Percentiles rank a stretch among this genome's conserved stretches.
These are phyloP conservation scores for Mesoclemmys tuberculata DNA, from an alignment of 2,113 vertebrate genomes.

Conservation along the genomic window DNA sequence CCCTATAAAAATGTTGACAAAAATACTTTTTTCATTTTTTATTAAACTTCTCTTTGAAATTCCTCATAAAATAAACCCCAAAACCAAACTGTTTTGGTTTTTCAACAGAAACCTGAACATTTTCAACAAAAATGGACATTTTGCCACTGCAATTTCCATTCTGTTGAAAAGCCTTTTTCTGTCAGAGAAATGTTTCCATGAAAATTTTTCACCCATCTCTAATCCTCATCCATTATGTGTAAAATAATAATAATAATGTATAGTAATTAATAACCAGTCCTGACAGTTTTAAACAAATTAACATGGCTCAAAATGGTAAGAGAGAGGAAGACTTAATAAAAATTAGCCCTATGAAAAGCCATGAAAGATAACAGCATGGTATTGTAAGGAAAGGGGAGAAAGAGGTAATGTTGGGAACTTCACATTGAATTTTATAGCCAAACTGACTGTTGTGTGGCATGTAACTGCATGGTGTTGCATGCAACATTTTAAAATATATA, in stretches of 20 bases:
- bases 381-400: not conserved
- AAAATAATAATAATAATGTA: constrained; percentile 22
- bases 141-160: not conserved
- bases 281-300: constrained; percentile 6
- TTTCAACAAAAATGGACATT: not conserved
- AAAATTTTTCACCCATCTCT: not conserved
- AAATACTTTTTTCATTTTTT: not conserved
- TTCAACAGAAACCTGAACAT: not conserved
- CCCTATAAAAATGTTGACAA: not conserved
- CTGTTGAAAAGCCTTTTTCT: not conserved
- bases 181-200: not conserved
- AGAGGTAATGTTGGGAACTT: not conserved
- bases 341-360: not conserved
- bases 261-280: constrained; percentile 15
- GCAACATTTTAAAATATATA: not conserved
- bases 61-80: not conserved
- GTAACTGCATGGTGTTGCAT: not conserved
- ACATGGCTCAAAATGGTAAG: constrained; percentile 23
- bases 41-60: not conserved
- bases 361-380: not conserved
- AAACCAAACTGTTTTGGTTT: not conserved
- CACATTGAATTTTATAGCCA: not conserved
- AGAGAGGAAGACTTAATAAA: constrained; percentile 24
- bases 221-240: not conserved
- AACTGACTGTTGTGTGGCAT: not conserved